Conservation (phyloP, 2,888 invertebrate species). For the Meandrusa payeni region DNA sequence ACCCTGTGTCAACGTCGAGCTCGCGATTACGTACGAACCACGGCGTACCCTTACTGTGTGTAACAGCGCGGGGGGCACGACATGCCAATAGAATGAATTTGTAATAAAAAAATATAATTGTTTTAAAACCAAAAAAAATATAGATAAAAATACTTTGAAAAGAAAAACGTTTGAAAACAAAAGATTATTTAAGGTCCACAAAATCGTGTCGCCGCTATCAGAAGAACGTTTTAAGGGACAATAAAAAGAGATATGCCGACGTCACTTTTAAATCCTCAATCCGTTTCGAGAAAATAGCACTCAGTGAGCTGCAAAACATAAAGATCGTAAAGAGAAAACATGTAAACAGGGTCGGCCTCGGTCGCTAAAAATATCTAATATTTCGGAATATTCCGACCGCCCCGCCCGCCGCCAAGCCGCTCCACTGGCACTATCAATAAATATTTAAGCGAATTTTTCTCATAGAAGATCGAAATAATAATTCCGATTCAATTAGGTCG, state of each 20-base stretch:
- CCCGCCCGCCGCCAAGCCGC: slow-evolving; percentile 33
- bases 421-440: slow-evolving; percentile 39
- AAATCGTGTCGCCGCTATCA: too few species aligned
- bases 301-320: slow-evolving; percentile 43
- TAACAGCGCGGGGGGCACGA: too few species aligned
- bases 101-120: too few species aligned
- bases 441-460: slow-evolving; percentile 42
- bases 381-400: slow-evolving; percentile 64
- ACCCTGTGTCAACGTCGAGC: too few species aligned
- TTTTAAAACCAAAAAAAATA: too few species aligned
- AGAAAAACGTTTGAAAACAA: too few species aligned
- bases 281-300: slow-evolving; percentile 28
- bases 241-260: slow-evolving; percentile 5
- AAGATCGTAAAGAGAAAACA: slow-evolving; percentile 57
- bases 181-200: not conserved
- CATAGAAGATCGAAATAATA: too few species aligned
- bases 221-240: not conserved
- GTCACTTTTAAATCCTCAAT: slow-evolving; percentile 25
- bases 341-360: slow-evolving; percentile 75
- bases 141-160: too few species aligned
- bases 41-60: too few species aligned
- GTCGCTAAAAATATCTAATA: slow-evolving; percentile 61
- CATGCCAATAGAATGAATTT: too few species aligned
- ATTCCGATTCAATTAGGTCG: too few species aligned
- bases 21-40: too few species aligned